A percentile compares a stretch with the other conserved stretches of the same genome.
These are phyloP conservation scores for Crenuchus spilurus DNA, from an alignment of 2,797 vertebrate species.

Conservation along the genomic window DNA sequence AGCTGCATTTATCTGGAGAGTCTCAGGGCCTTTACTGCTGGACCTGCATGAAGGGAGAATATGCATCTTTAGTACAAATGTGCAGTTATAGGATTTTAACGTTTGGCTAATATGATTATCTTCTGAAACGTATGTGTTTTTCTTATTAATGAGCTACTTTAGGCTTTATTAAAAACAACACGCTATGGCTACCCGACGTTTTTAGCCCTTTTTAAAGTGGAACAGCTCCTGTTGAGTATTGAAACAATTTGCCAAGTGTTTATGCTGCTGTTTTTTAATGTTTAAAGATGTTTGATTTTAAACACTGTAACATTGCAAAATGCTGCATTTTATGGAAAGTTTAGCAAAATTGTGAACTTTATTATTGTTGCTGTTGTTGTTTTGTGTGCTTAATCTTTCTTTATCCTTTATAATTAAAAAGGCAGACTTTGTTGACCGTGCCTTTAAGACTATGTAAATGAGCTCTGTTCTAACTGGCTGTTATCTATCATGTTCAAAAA, in stretches of 20 bases:
- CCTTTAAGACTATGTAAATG: not conserved
- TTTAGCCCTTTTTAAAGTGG: not conserved
- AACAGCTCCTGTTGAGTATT: not conserved
- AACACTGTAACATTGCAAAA: not conserved
- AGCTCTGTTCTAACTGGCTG: not conserved
- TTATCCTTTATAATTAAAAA: no score
- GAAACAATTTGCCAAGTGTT: not conserved
- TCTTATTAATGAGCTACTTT: not conserved
- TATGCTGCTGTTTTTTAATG: not conserved
- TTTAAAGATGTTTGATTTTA: constrained; percentile 27
- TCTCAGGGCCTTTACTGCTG: not conserved
- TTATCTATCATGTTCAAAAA: not conserved
- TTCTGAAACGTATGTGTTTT: not conserved
- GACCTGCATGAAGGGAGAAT: not conserved
- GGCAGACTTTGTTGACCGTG: no score
- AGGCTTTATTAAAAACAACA: not conserved
- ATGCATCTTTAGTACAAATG: no score
- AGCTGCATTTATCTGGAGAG: no score
- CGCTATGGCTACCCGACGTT: not conserved
- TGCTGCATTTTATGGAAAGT: not conserved
- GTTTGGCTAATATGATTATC: not conserved
- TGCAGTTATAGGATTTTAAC: not conserved
- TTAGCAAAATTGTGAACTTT: not conserved
- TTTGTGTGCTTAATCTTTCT: not conserved
- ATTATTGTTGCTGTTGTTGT: not conserved